Percentiles rank a stretch among this genome's conserved stretches.
These are phyloP conservation scores for Anas georgica DNA, from an alignment of 2,797 vertebrate species.

Conservation along the genomic window DNA sequence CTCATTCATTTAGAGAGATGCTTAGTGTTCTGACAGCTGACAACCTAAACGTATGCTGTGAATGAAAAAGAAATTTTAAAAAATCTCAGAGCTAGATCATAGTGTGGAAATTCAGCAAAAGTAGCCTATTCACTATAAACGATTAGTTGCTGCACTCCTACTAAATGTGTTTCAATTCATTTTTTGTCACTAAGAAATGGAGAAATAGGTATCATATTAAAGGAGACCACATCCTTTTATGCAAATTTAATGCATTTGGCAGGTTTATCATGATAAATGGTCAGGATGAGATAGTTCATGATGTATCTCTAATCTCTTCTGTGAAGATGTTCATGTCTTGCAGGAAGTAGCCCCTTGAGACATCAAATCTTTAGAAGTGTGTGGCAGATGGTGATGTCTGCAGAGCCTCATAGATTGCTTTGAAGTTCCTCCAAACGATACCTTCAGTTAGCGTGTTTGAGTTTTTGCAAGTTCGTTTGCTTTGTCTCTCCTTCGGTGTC, in stretches of 20 bases:
- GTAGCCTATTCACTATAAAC: background rate
- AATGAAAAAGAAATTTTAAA: slow-evolving; percentile 13
- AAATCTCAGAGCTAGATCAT: background rate
- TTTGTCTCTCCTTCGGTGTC: background rate
- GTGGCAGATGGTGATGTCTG: slow-evolving; percentile 45
- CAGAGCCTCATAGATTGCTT: slow-evolving; percentile 27
- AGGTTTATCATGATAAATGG: slow-evolving; percentile 58
- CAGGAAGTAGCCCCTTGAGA: slow-evolving; percentile 43
- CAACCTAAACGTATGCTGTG: background rate
- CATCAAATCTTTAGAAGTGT: slow-evolving; percentile 31
- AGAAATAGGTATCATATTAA: slow-evolving; percentile 54
- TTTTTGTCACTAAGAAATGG: slow-evolving; percentile 44
- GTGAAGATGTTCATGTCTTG: slow-evolving; percentile 52
- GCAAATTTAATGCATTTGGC: slow-evolving; percentile 59
- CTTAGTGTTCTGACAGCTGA: background rate
- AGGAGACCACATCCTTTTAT: slow-evolving; percentile 54
- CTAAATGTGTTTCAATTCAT: slow-evolving; percentile 40
- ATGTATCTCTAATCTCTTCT: slow-evolving; percentile 57
- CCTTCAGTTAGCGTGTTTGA: background rate
- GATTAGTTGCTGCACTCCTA: background rate
- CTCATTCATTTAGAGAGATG: background rate
- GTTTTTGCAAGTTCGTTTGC: background rate
- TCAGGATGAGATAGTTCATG: slow-evolving; percentile 39
- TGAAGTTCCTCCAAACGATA: slow-evolving; percentile 29
- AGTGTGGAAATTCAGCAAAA: background rate